Percentiles rank a stretch among this genome's conserved stretches.
Evolutionary conservation across 2,113 vertebrate genomes (phyloP).

Genomic region (Chunga burmeisteri): DNA sequence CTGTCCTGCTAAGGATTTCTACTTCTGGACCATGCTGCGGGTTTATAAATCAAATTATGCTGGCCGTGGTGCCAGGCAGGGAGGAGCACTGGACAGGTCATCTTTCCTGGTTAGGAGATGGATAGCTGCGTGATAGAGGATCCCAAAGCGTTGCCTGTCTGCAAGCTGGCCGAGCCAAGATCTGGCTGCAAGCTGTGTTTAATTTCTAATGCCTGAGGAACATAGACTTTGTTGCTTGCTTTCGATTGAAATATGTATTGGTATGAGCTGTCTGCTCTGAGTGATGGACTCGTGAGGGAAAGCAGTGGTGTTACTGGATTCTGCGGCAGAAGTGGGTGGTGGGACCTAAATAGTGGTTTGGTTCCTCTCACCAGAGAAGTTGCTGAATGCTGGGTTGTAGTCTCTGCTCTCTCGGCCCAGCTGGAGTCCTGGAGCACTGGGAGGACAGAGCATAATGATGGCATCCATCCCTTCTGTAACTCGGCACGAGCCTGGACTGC

Average conservation of each 20-base stretch:
- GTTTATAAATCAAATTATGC: not conserved
- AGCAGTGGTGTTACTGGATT: not conserved
- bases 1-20: not conserved
- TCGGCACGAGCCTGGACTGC: fast-evolving
- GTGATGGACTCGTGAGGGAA: fast-evolving
- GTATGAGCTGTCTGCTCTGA: not conserved
- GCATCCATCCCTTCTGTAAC: not conserved
- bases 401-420: not conserved
- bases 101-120: not conserved
- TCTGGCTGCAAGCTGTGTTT: not conserved
- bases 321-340: not conserved
- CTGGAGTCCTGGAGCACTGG: not conserved
- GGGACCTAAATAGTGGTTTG: not conserved
- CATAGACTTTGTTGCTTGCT: not conserved
- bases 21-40: not conserved
- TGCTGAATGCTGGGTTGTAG: not conserved
- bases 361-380: not conserved
- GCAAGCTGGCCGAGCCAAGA: not conserved
- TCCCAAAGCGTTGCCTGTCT: not conserved
- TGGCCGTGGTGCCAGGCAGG: not conserved
- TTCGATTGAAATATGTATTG: fast-evolving
- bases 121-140: not conserved
- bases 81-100: not conserved
- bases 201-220: not conserved
- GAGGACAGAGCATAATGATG: not conserved